Conservation (phyloP, 2,888 invertebrate species). For the Poecilobothrus nobilitatus region DNA sequence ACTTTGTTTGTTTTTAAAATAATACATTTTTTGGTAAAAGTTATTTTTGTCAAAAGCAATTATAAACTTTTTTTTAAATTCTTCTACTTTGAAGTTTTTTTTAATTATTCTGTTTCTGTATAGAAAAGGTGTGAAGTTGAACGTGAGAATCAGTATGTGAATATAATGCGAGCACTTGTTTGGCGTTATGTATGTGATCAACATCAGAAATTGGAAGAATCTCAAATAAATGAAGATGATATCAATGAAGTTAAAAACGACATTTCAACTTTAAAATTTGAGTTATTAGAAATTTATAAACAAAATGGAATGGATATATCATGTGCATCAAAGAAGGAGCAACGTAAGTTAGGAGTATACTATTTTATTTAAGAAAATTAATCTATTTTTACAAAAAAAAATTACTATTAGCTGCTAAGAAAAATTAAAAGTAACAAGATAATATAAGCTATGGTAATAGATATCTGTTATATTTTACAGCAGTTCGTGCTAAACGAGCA, state of each 20-base stretch:
- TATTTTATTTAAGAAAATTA: not conserved
- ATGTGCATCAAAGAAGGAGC: constrained; percentile 62
- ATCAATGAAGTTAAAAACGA: constrained; percentile 92
- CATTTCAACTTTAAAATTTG: constrained; percentile 83
- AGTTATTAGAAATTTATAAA: constrained; percentile 79
- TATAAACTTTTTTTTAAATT: too few species aligned
- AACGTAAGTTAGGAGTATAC: constrained; percentile 47
- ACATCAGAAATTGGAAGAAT: constrained; percentile 74
- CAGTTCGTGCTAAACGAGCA: constrained; percentile 66
- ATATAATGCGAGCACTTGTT: constrained; percentile 81
- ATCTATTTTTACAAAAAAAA: not conserved
- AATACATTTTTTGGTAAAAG: too few species aligned
- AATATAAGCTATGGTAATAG: too few species aligned
- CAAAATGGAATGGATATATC: constrained; percentile 82
- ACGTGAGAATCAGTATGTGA: constrained; percentile 60
- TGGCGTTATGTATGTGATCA: constrained; percentile 87
- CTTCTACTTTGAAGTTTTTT: too few species aligned
- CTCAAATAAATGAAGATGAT: constrained; percentile 85
- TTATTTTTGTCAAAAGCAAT: too few species aligned
- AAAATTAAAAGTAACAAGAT: too few species aligned
- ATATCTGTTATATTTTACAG: constrained; percentile 37
- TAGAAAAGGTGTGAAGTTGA: constrained; percentile 53
- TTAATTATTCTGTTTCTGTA: too few species aligned
- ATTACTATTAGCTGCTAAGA: too few species aligned
- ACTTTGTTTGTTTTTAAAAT: too few species aligned